A percentile compares a stretch with the other conserved stretches of the same genome.
Conservation (phyloP, 2,888 invertebrate genomes). For the Heliconius charithonia region DNA sequence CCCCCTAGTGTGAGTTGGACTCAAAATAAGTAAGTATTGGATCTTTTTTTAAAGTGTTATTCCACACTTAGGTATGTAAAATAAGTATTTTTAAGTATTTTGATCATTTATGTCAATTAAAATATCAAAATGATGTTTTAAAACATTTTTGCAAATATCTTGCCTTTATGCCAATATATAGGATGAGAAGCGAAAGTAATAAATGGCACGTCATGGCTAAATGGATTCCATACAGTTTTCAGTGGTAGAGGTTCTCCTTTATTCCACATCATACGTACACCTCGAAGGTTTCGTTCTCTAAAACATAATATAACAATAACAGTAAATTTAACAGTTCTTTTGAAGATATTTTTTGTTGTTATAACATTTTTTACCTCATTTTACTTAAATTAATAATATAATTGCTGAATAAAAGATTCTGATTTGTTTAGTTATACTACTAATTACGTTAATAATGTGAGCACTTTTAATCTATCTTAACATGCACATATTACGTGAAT, state of each 20-base stretch:
- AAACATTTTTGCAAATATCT: not conserved
- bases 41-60: too few species aligned
- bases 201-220: conserved; percentile 90
- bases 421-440: not conserved
- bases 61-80: too few species aligned
- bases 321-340: not conserved
- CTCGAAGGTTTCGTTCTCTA: conserved; percentile 89
- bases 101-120: not conserved
- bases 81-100: too few species aligned
- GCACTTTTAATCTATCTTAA: not conserved
- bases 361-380: not conserved
- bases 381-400: not conserved
- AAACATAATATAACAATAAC: conserved; percentile 48
- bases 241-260: conserved; percentile 87
- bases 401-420: not conserved
- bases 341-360: not conserved
- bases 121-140: not conserved
- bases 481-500: not conserved
- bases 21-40: too few species aligned
- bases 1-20: too few species aligned
- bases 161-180: conserved; percentile 89
- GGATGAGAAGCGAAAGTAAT: conserved; percentile 92
- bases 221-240: conserved; percentile 93
- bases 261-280: conserved; percentile 91
- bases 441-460: not conserved